phyloP scores from a whole-genome alignment of 1,140 invertebrate species.

The Bombus huntii region DNA sequence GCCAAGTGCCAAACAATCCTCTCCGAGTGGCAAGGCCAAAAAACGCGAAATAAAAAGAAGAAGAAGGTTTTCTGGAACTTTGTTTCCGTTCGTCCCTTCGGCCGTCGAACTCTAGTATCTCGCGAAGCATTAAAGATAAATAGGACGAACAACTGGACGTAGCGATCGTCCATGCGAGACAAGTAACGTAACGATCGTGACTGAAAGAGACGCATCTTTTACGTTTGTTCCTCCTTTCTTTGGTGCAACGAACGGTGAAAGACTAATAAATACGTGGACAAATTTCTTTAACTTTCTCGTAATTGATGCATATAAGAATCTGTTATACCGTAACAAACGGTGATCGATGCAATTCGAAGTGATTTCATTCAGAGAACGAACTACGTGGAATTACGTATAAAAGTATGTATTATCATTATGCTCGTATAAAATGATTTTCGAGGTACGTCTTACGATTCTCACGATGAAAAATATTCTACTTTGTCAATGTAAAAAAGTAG shows the following conservation, averaged over 20 bases:
- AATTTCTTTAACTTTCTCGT: too few relatives aligned
- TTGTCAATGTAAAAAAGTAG: too few relatives aligned
- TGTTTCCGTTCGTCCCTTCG: not conserved
- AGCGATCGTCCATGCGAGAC: not conserved
- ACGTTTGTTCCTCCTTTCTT: too few relatives aligned
- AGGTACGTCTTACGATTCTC: too few relatives aligned
- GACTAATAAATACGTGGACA: not conserved
- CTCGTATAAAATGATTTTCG: too few relatives aligned
- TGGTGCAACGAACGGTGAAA: not conserved
- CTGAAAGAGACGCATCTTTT: not conserved
- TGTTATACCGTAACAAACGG: not conserved
- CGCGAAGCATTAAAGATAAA: not conserved
- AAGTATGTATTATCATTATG: too few relatives aligned
- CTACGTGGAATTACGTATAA: too few relatives aligned
- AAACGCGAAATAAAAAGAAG: not conserved
- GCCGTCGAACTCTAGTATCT: not conserved
- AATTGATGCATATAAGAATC: too few relatives aligned
- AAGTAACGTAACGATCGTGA: not conserved
- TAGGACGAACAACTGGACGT: not conserved
- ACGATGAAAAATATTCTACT: too few relatives aligned
- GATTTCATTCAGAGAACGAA: too few relatives aligned
- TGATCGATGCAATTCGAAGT: too few relatives aligned
- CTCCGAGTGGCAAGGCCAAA: conserved; percentile 2
- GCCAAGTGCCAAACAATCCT: conserved; percentile 63
- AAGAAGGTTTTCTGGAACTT: not conserved